Percentiles rank a stretch among this genome's conserved stretches.
phyloP scores from a whole-genome alignment of 1,140 invertebrate species.

The Colletes latitarsis region DNA sequence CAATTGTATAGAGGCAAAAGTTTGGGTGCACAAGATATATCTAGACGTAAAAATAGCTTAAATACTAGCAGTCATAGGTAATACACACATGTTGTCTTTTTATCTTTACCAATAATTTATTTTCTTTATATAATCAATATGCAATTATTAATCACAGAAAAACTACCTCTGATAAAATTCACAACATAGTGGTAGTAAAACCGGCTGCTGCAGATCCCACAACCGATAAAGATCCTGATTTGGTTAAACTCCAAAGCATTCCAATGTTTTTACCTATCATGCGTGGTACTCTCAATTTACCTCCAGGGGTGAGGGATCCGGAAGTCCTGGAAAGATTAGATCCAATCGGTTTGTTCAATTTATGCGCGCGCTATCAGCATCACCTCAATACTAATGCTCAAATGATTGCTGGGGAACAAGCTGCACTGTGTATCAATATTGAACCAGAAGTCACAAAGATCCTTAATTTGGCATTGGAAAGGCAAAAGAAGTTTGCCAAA shows the following conservation, averaged over 20 bases:
- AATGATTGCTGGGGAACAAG: conserved; percentile 75
- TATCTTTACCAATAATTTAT: not conserved
- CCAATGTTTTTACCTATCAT: conserved; percentile 97
- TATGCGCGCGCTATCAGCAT: conserved; percentile 88
- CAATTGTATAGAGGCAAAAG: conserved; percentile 78
- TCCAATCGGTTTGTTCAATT: conserved; percentile 82
- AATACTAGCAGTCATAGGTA: conserved; percentile 64
- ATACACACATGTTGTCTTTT: not conserved
- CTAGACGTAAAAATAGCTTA: conserved; percentile 73
- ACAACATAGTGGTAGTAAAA: conserved; percentile 93
- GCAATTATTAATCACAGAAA: conserved; percentile 55
- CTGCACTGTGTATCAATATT: conserved; percentile 76
- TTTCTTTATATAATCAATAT: not conserved
- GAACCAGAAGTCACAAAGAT: conserved; percentile 88
- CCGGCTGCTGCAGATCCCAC: conserved; percentile 83
- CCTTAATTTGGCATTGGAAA: conserved; percentile 87
- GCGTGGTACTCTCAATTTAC: conserved; percentile 92
- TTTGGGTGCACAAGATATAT: conserved; percentile 70
- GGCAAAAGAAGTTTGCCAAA: conserved; percentile 91
- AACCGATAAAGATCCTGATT: conserved; percentile 90
- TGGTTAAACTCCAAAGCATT: conserved; percentile 89
- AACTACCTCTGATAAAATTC: conserved; percentile 71
- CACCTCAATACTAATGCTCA: conserved; percentile 84
- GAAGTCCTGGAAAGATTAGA: conserved; percentile 93
- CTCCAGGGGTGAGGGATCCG: conserved; percentile 90